A percentile compares a stretch with the other conserved stretches of the same genome.
These are phyloP conservation scores for Acrobasis consociella DNA, from an alignment of 2,888 invertebrate genomes.

Conservation along the genomic window DNA sequence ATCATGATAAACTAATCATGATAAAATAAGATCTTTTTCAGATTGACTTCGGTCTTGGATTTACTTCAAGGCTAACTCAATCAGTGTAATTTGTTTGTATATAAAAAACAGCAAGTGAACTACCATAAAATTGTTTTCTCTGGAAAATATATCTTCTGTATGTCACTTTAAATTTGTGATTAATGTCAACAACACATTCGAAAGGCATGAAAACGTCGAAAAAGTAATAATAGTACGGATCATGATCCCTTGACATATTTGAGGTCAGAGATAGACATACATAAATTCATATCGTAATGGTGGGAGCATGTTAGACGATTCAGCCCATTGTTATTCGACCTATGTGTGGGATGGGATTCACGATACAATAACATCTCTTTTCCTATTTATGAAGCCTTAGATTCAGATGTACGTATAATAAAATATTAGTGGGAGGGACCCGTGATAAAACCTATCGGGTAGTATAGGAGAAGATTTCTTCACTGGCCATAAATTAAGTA, in stretches of 20 bases:
- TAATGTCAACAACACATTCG: background rate
- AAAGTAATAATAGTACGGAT: background rate
- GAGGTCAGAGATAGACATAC: conserved; percentile 45
- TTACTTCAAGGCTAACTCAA: too few species aligned
- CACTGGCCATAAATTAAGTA: too few species aligned
- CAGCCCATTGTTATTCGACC: conserved; percentile 67
- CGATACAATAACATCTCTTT: conserved; percentile 49
- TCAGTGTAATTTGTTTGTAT: too few species aligned
- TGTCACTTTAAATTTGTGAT: too few species aligned
- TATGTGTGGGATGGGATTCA: conserved; percentile 54
- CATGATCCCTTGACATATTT: conserved; percentile 9
- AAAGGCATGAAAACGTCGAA: background rate
- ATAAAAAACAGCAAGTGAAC: too few species aligned
- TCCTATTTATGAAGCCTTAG: background rate
- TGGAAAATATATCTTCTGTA: too few species aligned
- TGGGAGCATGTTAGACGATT: conserved; percentile 56
- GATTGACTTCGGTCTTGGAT: too few species aligned
- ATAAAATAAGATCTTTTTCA: too few species aligned
- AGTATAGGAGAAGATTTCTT: too few species aligned
- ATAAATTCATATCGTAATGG: conserved; percentile 79
- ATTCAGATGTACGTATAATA: background rate
- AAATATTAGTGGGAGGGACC: background rate
- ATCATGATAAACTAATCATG: too few species aligned
- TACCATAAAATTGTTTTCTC: too few species aligned
- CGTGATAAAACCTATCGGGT: too few species aligned